These are phyloP conservation scores for Oeneis ivallda DNA, from an alignment of 2,888 invertebrate genomes.

Conservation along the genomic window DNA sequence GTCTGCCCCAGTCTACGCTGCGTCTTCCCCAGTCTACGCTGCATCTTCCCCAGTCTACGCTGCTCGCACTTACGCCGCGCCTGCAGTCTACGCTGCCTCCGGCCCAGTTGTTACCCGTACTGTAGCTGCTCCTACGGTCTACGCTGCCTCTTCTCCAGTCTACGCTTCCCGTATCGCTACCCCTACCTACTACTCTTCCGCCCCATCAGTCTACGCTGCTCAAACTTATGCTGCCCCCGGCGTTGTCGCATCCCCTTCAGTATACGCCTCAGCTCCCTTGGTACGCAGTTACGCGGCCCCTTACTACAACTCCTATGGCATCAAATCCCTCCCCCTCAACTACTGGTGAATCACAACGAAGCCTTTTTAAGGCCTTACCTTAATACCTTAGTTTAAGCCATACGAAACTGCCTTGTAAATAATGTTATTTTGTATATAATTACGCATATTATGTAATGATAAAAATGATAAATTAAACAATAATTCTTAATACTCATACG, in stretches of 20 bases:
- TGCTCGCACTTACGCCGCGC: conserved; percentile 35
- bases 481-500: conserved; percentile 22
- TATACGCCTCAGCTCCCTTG: conserved; percentile 40
- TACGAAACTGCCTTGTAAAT: conserved; percentile 38
- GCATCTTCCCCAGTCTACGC: conserved; percentile 41
- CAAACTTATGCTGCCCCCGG: conserved; percentile 32
- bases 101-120: conserved; percentile 40
- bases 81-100: conserved; percentile 42
- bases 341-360: conserved; percentile 34
- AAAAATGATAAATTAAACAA: conserved; percentile 38
- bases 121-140: conserved; percentile 33
- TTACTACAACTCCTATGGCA: conserved; percentile 31
- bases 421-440: conserved; percentile 36
- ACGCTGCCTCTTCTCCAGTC: conserved; percentile 39
- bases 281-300: conserved; percentile 30
- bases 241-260: conserved; percentile 35
- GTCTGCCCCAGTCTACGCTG: conserved; percentile 39
- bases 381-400: conserved; percentile 22
- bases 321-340: conserved; percentile 32
- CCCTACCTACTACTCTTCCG: conserved; percentile 27
- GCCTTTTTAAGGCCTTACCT: conserved; percentile 7
- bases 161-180: conserved; percentile 24
- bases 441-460: conserved; percentile 29
- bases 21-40: conserved; percentile 40
- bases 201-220: conserved; percentile 32